phyloP scores from a whole-genome alignment of 2,888 invertebrate genomes.

The Meandrusa payeni region DNA sequence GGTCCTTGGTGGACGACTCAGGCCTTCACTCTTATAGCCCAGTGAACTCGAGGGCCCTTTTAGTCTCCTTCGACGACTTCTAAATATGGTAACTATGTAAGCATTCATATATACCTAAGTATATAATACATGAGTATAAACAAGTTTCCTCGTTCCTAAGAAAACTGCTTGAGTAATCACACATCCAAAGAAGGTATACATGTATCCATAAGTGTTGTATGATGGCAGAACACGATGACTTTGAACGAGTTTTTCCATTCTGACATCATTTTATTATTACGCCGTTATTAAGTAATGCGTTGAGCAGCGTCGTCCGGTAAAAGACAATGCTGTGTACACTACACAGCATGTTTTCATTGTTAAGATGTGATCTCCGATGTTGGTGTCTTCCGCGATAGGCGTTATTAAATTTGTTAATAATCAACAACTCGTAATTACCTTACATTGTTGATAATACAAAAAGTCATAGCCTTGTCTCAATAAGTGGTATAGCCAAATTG shows the following conservation, averaged over 20 bases:
- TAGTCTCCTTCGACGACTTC: no score
- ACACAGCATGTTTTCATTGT: conserved; percentile 7
- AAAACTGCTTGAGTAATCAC: conserved; percentile 8
- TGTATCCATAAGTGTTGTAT: conserved; percentile 13
- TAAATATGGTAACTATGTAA: no score
- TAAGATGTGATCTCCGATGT: conserved; percentile 9
- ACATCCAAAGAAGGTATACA: conserved; percentile 20
- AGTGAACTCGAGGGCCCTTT: no score
- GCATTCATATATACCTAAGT: no score
- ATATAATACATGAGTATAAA: no score
- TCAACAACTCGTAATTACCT: conserved; percentile 1
- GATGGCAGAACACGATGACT: conserved; percentile 10
- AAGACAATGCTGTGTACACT: conserved; percentile 14
- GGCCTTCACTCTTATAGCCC: no score
- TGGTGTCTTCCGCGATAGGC: conserved; percentile 5
- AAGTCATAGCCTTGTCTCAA: no score
- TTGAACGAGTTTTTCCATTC: conserved; percentile 7
- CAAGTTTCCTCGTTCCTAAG: conserved; percentile 14
- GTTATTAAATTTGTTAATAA: conserved; percentile 7
- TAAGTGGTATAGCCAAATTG: no score
- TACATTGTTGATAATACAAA: background rate
- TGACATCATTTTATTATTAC: conserved; percentile 16
- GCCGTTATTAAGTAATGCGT: conserved; percentile 17
- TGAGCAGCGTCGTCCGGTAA: conserved; percentile 6
- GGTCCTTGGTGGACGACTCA: no score